phyloP scores from a whole-genome alignment of 2,888 invertebrate genomes.

The Chironomus tentans region DNA sequence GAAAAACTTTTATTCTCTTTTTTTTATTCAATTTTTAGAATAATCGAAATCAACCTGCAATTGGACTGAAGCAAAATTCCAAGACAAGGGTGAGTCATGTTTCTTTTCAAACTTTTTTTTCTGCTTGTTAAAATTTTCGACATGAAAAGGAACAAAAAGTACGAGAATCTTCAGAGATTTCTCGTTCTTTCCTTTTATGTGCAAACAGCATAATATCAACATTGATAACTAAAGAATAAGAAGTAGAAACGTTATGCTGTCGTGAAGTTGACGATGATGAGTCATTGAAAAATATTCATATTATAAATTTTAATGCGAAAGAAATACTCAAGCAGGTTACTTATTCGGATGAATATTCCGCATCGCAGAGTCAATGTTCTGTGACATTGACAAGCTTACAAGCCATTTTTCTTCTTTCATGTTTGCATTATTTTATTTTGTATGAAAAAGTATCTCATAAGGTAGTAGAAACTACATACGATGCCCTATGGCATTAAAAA shows the following conservation, averaged over 20 bases:
- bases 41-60: constrained; percentile 58
- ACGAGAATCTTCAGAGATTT: no score
- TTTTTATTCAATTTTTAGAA: constrained; percentile 47
- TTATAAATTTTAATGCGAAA: no score
- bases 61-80: constrained; percentile 56
- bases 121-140: no score
- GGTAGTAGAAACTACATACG: not conserved
- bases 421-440: no score
- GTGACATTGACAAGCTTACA: not conserved
- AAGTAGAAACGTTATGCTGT: not conserved
- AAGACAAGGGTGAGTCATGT: constrained; percentile 53
- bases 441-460: no score
- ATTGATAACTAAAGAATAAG: not conserved
- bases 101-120: not conserved
- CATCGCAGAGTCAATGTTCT: not conserved
- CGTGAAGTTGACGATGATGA: not conserved
- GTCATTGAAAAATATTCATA: not conserved
- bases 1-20: not conserved
- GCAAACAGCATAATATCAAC: not conserved
- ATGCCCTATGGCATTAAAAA: not conserved
- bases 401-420: no score
- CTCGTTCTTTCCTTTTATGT: no score
- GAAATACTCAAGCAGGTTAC: no score
- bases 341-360: no score
- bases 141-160: no score